These are phyloP conservation scores for Lampris incognitus DNA, from an alignment of 2,113 vertebrate genomes.

Conservation along the genomic window DNA sequence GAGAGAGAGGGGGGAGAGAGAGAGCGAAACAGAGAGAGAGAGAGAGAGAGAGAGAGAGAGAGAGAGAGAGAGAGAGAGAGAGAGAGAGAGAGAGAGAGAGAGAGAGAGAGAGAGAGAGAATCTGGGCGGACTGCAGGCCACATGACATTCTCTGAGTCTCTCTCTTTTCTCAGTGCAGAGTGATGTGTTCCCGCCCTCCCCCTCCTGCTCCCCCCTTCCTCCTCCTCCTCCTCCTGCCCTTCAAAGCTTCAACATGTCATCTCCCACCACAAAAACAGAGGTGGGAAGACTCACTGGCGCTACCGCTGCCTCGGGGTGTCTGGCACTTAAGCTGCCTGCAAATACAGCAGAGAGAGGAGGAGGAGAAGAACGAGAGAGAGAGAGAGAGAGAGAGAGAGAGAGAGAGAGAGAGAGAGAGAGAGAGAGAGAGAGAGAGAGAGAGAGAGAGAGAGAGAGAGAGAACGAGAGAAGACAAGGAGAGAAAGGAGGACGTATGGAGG, in stretches of 20 bases:
- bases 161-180: slow-evolving; percentile 75
- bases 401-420: slow-evolving; percentile 32
- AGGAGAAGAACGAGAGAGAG: slow-evolving; percentile 53
- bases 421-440: slow-evolving; percentile 43
- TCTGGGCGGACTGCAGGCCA: slow-evolving; percentile 83
- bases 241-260: slow-evolving; percentile 89
- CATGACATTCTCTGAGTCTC: slow-evolving; percentile 82
- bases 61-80: slow-evolving; percentile 28
- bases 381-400: slow-evolving; percentile 31
- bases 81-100: slow-evolving; percentile 48
- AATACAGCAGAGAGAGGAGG: slow-evolving; percentile 82
- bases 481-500: slow-evolving; percentile 15
- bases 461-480: slow-evolving; percentile 46
- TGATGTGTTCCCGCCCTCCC: slow-evolving; percentile 82
- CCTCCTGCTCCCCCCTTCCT: slow-evolving; percentile 68
- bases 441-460: slow-evolving; percentile 57
- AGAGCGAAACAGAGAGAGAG: neutral
- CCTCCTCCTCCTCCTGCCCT: slow-evolving; percentile 81
- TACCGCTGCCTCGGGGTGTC: slow-evolving; percentile 88
- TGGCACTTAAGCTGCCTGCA: slow-evolving; percentile 87
- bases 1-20: slow-evolving; percentile 8
- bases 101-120: slow-evolving; percentile 65
- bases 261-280: slow-evolving; percentile 90
- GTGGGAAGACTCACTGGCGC: slow-evolving; percentile 90
- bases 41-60: slow-evolving; percentile 58